Percentiles rank a stretch among this genome's conserved stretches.
Evolutionary conservation across 2,888 invertebrate genomes (phyloP).

Genomic region (Petrolisthes cinctipes): DNA sequence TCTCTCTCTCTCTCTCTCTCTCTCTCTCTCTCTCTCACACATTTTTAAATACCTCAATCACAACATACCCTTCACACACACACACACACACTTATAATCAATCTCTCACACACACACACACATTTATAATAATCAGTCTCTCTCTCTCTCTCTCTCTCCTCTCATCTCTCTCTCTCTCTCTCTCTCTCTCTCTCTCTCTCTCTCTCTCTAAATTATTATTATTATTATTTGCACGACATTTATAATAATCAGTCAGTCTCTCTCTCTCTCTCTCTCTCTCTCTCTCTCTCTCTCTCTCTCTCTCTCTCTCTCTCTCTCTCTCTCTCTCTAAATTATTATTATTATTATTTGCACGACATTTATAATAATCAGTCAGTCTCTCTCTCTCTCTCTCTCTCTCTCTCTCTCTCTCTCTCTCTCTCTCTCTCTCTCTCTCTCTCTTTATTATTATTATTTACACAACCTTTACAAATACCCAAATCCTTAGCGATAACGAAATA

Average conservation of each 20-base stretch:
- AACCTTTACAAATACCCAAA: no score
- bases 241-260: neutral
- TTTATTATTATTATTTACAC: neutral
- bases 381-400: conserved; percentile 1
- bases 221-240: neutral
- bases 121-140: neutral
- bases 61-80: no score
- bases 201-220: neutral
- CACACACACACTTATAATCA: neutral
- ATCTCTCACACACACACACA: neutral
- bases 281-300: conserved; percentile 1
- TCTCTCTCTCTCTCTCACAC: no score
- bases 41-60: no score
- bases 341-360: neutral
- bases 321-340: no score
- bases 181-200: conserved; percentile 1
- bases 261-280: conserved; percentile 1
- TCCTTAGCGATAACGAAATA: no score
- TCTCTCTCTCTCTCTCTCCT: neutral
- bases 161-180: neutral
- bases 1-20: no score
- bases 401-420: neutral
- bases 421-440: neutral
- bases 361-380: neutral
- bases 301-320: conserved; percentile 1